These are phyloP conservation scores for Eupithecia insigniata DNA, from an alignment of 2,888 invertebrate species.

Conservation along the genomic window DNA sequence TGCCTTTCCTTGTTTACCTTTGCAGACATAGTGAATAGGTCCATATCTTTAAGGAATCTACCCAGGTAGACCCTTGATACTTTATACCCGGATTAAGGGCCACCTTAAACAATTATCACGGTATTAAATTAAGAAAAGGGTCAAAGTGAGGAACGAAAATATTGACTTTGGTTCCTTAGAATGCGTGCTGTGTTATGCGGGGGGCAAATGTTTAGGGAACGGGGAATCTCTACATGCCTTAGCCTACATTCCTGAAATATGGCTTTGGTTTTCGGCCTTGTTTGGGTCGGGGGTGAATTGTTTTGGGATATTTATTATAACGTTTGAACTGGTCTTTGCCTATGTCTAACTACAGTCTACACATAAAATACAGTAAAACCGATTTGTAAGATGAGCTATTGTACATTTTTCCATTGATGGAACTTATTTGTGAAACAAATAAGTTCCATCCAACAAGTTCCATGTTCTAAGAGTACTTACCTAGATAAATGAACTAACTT, in stretches of 20 bases:
- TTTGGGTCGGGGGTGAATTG: constrained; percentile 26
- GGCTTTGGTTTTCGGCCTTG: constrained; percentile 31
- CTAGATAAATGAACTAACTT: background rate
- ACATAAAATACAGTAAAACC: background rate
- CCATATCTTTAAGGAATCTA: background rate
- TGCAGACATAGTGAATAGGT: background rate
- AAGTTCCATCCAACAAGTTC: too few relatives aligned
- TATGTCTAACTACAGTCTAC: background rate
- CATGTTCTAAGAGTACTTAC: background rate
- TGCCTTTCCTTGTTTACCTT: background rate
- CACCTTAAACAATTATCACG: constrained; percentile 33
- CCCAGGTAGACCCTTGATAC: background rate
- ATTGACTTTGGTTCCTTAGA: constrained; percentile 34
- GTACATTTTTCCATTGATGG: background rate
- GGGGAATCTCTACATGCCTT: constrained; percentile 27
- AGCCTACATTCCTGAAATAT: constrained; percentile 30
- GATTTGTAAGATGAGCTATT: background rate
- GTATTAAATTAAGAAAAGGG: constrained; percentile 38
- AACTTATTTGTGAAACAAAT: too few relatives aligned
- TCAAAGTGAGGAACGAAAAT: constrained; percentile 31
- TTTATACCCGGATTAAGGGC: background rate
- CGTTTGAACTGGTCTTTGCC: constrained; percentile 13
- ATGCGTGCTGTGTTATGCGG: constrained; percentile 26
- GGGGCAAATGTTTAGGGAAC: constrained; percentile 33
- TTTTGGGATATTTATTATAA: constrained; percentile 21